phyloP scores from a whole-genome alignment of 2,888 invertebrate genomes.

The Thymelicus lineola region DNA sequence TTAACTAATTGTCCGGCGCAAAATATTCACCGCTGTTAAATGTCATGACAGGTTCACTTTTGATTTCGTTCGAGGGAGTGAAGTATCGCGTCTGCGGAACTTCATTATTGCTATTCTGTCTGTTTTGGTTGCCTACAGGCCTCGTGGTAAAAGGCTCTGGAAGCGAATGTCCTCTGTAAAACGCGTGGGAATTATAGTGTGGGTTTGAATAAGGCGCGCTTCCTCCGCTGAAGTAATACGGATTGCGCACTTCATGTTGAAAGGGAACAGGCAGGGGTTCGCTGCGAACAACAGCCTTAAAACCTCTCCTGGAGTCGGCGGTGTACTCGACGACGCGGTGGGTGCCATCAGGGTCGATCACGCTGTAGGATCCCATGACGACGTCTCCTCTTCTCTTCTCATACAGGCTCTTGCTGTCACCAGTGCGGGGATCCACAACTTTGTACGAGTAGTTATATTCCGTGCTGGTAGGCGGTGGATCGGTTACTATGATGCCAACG shows the following conservation, averaged over 20 bases:
- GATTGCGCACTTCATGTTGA: conserved; percentile 15
- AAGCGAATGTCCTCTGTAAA: conserved; percentile 15
- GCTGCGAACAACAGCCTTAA: conserved; percentile 79
- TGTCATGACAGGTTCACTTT: conserved; percentile 42
- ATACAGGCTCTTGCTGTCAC: conserved; percentile 75
- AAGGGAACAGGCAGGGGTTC: conserved; percentile 58
- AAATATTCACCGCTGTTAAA: conserved; percentile 64
- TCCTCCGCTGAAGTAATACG: conserved; percentile 12
- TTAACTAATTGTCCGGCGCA: conserved; percentile 52
- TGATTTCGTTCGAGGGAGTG: conserved; percentile 60
- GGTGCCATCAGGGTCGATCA: conserved; percentile 76
- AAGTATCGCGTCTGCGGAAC: conserved; percentile 35
- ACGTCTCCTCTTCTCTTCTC: conserved; percentile 70
- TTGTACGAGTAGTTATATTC: conserved; percentile 79
- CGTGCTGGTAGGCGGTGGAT: conserved; percentile 64
- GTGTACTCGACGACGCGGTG: conserved; percentile 77
- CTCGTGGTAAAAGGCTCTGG: not conserved
- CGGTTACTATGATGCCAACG: conserved; percentile 68
- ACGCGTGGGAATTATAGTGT: conserved; percentile 20
- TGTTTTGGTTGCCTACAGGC: not conserved
- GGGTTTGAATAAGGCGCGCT: conserved; percentile 14
- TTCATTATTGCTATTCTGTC: conserved; percentile 6
- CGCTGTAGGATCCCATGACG: conserved; percentile 72
- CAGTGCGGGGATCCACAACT: conserved; percentile 82
- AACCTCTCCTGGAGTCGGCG: conserved; percentile 80